A percentile compares a stretch with the other conserved stretches of the same genome.
These are phyloP conservation scores for Corella eumyota DNA, from an alignment of 23 tunicate species.

Conservation along the genomic window DNA sequence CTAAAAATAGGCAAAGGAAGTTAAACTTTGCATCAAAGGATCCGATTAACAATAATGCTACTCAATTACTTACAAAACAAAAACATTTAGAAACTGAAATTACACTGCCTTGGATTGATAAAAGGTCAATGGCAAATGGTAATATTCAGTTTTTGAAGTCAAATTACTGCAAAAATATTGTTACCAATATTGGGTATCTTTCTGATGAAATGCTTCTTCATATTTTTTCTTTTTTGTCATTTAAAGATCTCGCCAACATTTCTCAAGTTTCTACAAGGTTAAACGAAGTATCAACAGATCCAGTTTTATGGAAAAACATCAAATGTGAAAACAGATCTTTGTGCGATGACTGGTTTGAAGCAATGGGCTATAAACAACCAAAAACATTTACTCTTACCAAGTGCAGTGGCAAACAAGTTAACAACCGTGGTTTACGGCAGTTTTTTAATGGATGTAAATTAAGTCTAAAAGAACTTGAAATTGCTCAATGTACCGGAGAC, in stretches of 20 bases:
- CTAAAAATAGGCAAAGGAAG: no score
- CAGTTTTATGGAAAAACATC: constrained; percentile 30
- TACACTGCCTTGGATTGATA: no score
- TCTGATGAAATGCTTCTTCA: constrained; percentile 54
- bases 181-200: neutral
- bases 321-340: constrained; percentile 8
- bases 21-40: no score
- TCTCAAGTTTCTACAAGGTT: constrained; percentile 44
- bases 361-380: constrained; percentile 22
- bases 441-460: constrained; percentile 42
- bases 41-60: no score
- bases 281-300: constrained; percentile 27
- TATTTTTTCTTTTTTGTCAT: constrained; percentile 32
- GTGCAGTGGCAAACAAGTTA: constrained; percentile 27
- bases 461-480: constrained; percentile 15
- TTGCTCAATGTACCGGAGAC: constrained; percentile 27
- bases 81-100: no score
- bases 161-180: no score
- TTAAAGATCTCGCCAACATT: constrained; percentile 19
- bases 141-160: no score
- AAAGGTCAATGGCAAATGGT: no score
- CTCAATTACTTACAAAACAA: no score
- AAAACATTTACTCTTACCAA: constrained; percentile 7
- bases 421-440: constrained; percentile 19
- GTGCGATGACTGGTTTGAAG: constrained; percentile 16